Conservation (phyloP, 2,797 vertebrate genomes). For the Fundulus diaphanus region DNA sequence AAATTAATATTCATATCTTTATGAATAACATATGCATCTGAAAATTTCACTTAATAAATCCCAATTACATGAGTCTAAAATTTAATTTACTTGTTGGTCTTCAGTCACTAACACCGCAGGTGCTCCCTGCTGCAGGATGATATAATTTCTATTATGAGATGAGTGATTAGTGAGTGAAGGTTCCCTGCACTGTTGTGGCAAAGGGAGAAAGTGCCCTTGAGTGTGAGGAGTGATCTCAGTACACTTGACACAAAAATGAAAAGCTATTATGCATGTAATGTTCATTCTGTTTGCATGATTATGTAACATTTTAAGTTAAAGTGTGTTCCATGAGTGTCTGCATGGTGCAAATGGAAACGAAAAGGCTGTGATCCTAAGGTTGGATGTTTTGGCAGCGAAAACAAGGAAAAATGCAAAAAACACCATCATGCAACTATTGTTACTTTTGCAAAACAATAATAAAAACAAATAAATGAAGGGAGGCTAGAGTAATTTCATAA, state of each 20-base stretch:
- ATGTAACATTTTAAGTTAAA: slow-evolving; percentile 27
- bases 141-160: slow-evolving; percentile 51
- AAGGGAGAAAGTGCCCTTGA: slow-evolving; percentile 31
- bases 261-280: slow-evolving; percentile 48
- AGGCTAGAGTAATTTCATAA: slow-evolving; percentile 60
- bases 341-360: slow-evolving; percentile 6
- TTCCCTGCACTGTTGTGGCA: slow-evolving; percentile 24
- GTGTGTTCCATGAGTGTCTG: slow-evolving; percentile 24
- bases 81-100: slow-evolving; percentile 30
- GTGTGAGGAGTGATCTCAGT: slow-evolving; percentile 40
- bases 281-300: slow-evolving; percentile 42
- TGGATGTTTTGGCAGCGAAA: slow-evolving; percentile 30
- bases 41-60: slow-evolving; percentile 15
- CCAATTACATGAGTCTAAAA: slow-evolving; percentile 6
- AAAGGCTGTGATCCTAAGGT: slow-evolving; percentile 29
- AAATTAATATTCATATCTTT: slow-evolving; percentile 17
- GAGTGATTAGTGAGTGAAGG: slow-evolving; percentile 49
- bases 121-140: slow-evolving; percentile 45
- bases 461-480: slow-evolving; percentile 51
- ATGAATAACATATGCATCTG: slow-evolving; percentile 1
- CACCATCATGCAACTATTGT: slow-evolving; percentile 54
- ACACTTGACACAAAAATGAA: slow-evolving; percentile 64
- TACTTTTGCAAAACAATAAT: slow-evolving; percentile 38
- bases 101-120: slow-evolving; percentile 40
- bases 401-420: slow-evolving; percentile 50